Base-by-base conservation (phyloP, 2,113 vertebrate species). In the Calidris pugnax region DNA sequence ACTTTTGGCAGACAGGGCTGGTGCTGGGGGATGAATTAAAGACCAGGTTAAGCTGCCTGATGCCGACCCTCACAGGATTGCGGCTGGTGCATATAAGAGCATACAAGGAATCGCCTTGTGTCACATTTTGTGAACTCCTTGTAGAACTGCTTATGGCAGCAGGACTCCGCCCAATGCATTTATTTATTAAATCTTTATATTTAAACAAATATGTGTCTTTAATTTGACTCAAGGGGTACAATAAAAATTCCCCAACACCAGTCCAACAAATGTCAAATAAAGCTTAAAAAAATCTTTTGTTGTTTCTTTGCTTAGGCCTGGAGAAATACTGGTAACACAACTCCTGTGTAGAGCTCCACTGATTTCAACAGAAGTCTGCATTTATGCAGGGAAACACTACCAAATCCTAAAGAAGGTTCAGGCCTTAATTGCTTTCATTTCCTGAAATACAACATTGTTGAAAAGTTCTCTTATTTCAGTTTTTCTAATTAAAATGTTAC, bases 41-140 rank as follows among this genome's bases (percentile, higher is more conserved):
- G 13, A 71, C 9, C 2, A 3, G 12, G 7, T 48, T 50, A 63
- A 78, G 18, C 18, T 1, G 1, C 22, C 17, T 71, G 72, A 63
- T 35, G 30, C 53, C 30, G 30, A 12, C 1, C 2, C 18, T 50
- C 21, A 64, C 21, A 37, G 41, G 22, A 22, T 3, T 56, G 33
- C 10, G 55, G n/a, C 15, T 17, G 27, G 22, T 17, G 33, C 19
- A 37, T 30, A 19, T 12, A 39, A 30, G 26, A 0, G 2, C 22
- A 45, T 11, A 43, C 7, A 50, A 77, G 56, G 56, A 56, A 71
- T 23, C 0, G 2, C 11, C 9, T 77, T 4, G 1, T 27, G 21
- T 22, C 2, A 1, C 72, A 37, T 7, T 57, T 37, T 43, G 35
- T 0, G 0, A 43, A 28, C 15, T n/a, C 43, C 35, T 64, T 66